Percentiles rank a stretch among this genome's conserved stretches.
Evolutionary conservation across 2,797 vertebrate genomes (phyloP).

Genomic region (Chelidonichthys spinosus): DNA sequence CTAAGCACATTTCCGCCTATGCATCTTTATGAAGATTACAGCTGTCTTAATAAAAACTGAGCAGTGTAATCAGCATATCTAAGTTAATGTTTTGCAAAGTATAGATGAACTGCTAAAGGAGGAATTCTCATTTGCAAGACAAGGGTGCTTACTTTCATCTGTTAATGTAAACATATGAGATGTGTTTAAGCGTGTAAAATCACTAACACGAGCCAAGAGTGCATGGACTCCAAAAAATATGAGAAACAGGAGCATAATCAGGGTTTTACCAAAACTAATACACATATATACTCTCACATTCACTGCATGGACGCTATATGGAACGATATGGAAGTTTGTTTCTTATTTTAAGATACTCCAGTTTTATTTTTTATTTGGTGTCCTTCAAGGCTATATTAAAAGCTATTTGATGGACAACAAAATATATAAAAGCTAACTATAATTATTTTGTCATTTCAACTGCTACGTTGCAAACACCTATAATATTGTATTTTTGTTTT

Average conservation of each 20-base stretch:
- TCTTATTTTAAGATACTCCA: conserved; percentile 28
- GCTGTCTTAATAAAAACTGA: conserved; percentile 55
- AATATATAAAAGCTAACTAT: background rate
- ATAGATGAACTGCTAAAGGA: conserved; percentile 11
- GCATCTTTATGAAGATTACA: conserved; percentile 63
- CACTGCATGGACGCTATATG: background rate
- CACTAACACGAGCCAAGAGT: background rate
- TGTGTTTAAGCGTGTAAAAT: conserved; percentile 12
- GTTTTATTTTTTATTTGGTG: conserved; percentile 8
- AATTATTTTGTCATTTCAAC: background rate
- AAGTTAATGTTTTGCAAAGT: conserved; percentile 36
- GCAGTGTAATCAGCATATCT: conserved; percentile 40
- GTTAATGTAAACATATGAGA: conserved; percentile 6
- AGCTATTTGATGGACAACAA: conserved; percentile 9
- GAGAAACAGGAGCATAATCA: background rate
- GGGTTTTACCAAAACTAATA: background rate
- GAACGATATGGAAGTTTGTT: conserved; percentile 1
- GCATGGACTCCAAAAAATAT: background rate
- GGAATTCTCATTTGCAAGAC: background rate
- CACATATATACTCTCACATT: background rate
- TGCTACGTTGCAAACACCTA: conserved; percentile 3
- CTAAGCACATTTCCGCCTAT: conserved; percentile 65
- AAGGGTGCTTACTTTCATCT: background rate
- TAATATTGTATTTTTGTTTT: conserved; percentile 9
- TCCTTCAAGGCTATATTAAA: conserved; percentile 17